A percentile compares a stretch with the other conserved stretches of the same genome.
These are phyloP conservation scores for Ctenicera cuprea DNA, from an alignment of 2,888 invertebrate species.

Conservation along the genomic window DNA sequence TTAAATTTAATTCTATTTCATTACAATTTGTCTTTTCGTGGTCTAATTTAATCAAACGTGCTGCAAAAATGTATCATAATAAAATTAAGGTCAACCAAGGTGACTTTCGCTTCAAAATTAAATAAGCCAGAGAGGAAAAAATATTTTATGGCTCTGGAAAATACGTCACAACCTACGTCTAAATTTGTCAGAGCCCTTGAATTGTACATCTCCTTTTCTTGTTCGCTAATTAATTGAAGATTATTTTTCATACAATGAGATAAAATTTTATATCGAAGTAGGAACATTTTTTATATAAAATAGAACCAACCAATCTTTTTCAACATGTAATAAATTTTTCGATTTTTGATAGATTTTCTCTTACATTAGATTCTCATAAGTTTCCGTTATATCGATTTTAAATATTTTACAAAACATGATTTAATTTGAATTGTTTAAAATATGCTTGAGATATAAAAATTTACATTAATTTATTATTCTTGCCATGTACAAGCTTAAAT, in stretches of 20 bases:
- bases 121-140: not conserved
- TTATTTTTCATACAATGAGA: too few species aligned
- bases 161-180: slow-evolving; percentile 1
- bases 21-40: not conserved
- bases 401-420: too few species aligned
- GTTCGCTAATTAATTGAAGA: too few species aligned
- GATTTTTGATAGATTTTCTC: not conserved
- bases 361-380: not conserved
- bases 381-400: too few species aligned
- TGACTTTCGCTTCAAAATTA: slow-evolving; percentile 9
- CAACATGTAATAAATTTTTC: not conserved
- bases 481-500: too few species aligned
- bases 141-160: not conserved
- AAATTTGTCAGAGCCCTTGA: not conserved
- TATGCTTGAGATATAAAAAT: too few species aligned
- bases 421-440: too few species aligned
- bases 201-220: not conserved
- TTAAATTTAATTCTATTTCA: not conserved
- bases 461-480: too few species aligned
- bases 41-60: not conserved
- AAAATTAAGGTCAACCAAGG: slow-evolving; percentile 13
- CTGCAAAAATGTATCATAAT: slow-evolving; percentile 10
- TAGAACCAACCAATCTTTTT: not conserved
- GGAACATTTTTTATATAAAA: too few species aligned
- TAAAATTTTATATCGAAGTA: too few species aligned